Conservation (phyloP, 2,888 invertebrate genomes). For the Polietes domitor region DNA sequence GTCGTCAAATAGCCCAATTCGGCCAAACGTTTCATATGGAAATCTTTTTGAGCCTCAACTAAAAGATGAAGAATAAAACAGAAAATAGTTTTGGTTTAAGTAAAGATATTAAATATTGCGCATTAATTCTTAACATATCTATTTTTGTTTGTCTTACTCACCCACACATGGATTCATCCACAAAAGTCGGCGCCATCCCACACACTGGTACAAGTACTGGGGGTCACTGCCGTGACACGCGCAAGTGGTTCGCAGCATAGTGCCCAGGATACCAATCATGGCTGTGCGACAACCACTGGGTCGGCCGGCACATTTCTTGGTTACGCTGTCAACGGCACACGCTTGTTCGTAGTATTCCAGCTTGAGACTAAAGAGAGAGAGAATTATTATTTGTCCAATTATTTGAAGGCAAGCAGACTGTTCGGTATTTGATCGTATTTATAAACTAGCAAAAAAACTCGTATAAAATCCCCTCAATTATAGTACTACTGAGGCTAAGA, state of each 20-base stretch:
- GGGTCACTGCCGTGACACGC: slow-evolving; percentile 93
- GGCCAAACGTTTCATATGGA: slow-evolving; percentile 85
- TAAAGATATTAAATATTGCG: too few species aligned
- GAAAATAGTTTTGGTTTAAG: background rate
- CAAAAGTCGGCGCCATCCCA: slow-evolving; percentile 93
- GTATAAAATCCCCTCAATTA: too few species aligned
- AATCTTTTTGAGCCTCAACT: slow-evolving; percentile 95
- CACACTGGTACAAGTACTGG: slow-evolving; percentile 91
- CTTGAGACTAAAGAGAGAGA: slow-evolving; percentile 84
- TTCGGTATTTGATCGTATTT: too few species aligned
- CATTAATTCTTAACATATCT: background rate
- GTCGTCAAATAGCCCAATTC: slow-evolving; percentile 82
- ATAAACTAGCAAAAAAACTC: too few species aligned
- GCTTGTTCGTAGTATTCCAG: slow-evolving; percentile 94
- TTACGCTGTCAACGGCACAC: slow-evolving; percentile 94
- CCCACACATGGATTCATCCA: slow-evolving; percentile 97
- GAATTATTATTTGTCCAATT: too few species aligned
- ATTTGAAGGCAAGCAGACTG: too few species aligned
- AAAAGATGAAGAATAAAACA: slow-evolving; percentile 74
- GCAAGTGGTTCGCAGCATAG: slow-evolving; percentile 93
- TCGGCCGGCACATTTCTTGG: slow-evolving; percentile 93
- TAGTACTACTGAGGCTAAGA: too few species aligned
- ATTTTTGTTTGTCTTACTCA: slow-evolving; percentile 81
- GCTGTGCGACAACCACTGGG: slow-evolving; percentile 92
- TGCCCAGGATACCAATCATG: slow-evolving; percentile 93